Conservation (phyloP, 2,113 vertebrate genomes). For the Trachemys scripta region DNA sequence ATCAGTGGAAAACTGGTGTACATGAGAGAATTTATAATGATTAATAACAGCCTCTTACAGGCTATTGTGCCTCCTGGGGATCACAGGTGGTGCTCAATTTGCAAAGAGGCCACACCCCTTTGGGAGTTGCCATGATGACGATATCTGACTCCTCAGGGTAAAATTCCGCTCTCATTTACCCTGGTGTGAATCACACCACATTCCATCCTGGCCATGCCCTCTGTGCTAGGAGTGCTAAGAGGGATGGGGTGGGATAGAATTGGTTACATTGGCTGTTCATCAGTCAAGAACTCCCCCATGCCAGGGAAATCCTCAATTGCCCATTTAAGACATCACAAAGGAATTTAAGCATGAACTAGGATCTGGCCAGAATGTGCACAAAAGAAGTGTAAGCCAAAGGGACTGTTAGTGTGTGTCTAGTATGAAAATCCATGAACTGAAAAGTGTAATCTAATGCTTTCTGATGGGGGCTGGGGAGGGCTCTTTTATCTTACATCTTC, state of each 20-base stretch:
- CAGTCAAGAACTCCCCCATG: neutral
- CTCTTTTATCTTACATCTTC: neutral
- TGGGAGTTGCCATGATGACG: neutral
- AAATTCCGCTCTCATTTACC: neutral
- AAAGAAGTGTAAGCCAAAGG: neutral
- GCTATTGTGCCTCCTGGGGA: neutral
- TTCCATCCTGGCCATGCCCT: neutral
- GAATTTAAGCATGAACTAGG: neutral
- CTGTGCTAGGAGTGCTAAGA: neutral
- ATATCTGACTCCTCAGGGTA: neutral
- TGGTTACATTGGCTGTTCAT: neutral
- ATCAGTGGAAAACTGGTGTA: neutral
- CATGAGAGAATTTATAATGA: neutral
- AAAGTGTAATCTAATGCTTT: neutral
- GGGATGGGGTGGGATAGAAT: neutral
- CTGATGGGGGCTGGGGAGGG: rapidly evolving
- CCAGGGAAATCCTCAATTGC: neutral
- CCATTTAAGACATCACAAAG: neutral
- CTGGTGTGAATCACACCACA: neutral
- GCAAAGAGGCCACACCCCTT: neutral
- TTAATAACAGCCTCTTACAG: neutral
- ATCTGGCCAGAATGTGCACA: neutral
- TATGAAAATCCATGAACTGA: neutral
- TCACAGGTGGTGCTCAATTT: neutral
- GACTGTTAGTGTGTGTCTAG: neutral